Evolutionary conservation across 2,113 vertebrate species (phyloP), one percentile per base, ranked within the genome.

Genomic region (Zosterops borbonicus): DNA sequence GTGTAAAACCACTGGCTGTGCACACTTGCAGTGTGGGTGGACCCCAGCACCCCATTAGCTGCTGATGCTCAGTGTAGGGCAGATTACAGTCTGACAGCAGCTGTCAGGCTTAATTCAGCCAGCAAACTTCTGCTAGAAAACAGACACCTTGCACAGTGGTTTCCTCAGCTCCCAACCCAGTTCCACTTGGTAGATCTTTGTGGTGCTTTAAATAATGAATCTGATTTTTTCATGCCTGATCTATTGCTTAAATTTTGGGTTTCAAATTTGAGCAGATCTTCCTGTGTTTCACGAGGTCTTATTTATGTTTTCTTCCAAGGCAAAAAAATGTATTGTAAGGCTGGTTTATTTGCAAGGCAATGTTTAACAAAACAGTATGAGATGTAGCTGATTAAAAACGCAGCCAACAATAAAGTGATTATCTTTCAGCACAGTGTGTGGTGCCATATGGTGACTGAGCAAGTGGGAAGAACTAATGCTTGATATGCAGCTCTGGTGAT

Each of bases 381-480:
- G 71, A 95, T 94, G 71, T 87, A 95, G 89, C 80, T 97, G 94
- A 96, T 97, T 96, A 95, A 97, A 92, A 92, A 82, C 53, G 6
- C 77, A 96, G 96, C 94, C 94, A 94, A 96, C 94, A 96, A 95
- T 96, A 94, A 95, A 97, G 90, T 95, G 92, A 95, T 96, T 97
- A 97, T 96, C 95, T 96, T 96, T 96, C 95, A 95, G 88, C 91
- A 83, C 89, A 94, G 94, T 94, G 91, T 95, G 94, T 90, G 91
- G 92, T 84, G 79, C 96, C 95, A 96, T 97, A 96, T 96, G 92
- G 95, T 90, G 86, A 94, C 94, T 89, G 96, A 97, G 94, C 75
- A 93, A 96, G 90, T 94, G 78, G 96, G 95, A 95, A 96, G 94
- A 96, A 74, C 74, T 90, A 62, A 74, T 88, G 75, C 69, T 93